Percentiles rank a stretch among this genome's conserved stretches.
These are phyloP conservation scores for Neodiprion lecontei DNA, from an alignment of 1,140 invertebrate species.

Conservation along the genomic window DNA sequence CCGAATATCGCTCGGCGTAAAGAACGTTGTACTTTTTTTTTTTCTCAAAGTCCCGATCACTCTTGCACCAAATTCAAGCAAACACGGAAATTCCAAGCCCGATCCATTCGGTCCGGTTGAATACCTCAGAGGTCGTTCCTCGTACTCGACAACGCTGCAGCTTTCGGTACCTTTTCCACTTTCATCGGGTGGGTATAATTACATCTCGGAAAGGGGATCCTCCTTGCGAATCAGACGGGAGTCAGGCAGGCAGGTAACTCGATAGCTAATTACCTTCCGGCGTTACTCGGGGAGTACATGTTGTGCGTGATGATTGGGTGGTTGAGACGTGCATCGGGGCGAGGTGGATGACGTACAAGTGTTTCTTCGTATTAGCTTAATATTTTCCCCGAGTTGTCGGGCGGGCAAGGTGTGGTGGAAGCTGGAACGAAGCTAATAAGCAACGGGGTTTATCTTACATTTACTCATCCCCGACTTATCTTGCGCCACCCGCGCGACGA, in stretches of 20 bases:
- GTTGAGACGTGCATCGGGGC: neutral
- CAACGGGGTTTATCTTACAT: neutral
- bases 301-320: neutral
- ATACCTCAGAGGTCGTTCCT: too few species aligned
- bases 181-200: constrained; percentile 41
- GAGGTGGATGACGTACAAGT: constrained; percentile 27
- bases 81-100: too few species aligned
- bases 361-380: constrained; percentile 30
- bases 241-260: constrained; percentile 39
- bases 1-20: neutral
- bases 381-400: constrained; percentile 22
- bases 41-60: neutral
- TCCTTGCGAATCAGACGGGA: constrained; percentile 15
- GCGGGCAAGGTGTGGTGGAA: constrained; percentile 9
- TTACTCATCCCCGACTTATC: constrained; percentile 2
- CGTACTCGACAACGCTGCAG: too few species aligned
- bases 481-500: neutral
- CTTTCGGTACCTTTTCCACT: constrained; percentile 30
- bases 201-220: constrained; percentile 44
- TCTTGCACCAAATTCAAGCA: neutral
- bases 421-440: neutral
- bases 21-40: neutral
- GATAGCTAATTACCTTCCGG: constrained; percentile 47
- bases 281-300: constrained; percentile 26
- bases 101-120: too few species aligned